Percentiles rank a stretch among this genome's conserved stretches.
Evolutionary conservation across 1,140 invertebrate genomes (phyloP).

Genomic region (Pseudobourletiella spinata): DNA sequence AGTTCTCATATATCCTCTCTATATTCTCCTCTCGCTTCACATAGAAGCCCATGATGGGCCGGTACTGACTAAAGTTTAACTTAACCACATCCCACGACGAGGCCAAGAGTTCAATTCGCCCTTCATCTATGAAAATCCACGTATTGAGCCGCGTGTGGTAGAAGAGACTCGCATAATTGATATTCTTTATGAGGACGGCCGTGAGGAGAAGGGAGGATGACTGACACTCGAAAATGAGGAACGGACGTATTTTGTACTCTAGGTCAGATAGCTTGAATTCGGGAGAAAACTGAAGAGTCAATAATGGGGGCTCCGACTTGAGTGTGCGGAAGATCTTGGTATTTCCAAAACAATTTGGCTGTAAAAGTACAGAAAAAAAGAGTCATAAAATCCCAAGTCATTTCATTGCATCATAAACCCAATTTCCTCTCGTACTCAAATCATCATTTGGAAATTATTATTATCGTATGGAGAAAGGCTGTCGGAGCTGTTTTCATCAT

Average conservation of each 20-base stretch:
- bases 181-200: constrained; percentile 4
- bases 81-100: constrained; percentile 3
- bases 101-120: neutral
- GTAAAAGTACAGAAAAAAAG: too few species aligned
- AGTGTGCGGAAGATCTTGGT: constrained; percentile 31
- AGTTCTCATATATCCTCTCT: constrained; percentile 34
- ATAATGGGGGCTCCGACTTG: constrained; percentile 12
- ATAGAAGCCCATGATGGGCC: constrained; percentile 8
- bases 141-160: constrained; percentile 29
- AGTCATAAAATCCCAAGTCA: too few species aligned
- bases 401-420: too few species aligned
- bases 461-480: too few species aligned
- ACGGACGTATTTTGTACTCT: constrained; percentile 5
- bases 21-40: constrained; percentile 2
- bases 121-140: constrained; percentile 32
- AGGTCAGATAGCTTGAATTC: constrained; percentile 6
- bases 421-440: too few species aligned
- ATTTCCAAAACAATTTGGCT: constrained; percentile 33
- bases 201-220: constrained; percentile 7
- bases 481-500: neutral
- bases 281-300: constrained; percentile 21
- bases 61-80: constrained; percentile 8
- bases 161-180: constrained; percentile 19
- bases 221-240: constrained; percentile 5
- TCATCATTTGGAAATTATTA: too few species aligned